Base-by-base conservation (phyloP, 2,113 vertebrate genomes). In the Phaethon lepturus region DNA sequence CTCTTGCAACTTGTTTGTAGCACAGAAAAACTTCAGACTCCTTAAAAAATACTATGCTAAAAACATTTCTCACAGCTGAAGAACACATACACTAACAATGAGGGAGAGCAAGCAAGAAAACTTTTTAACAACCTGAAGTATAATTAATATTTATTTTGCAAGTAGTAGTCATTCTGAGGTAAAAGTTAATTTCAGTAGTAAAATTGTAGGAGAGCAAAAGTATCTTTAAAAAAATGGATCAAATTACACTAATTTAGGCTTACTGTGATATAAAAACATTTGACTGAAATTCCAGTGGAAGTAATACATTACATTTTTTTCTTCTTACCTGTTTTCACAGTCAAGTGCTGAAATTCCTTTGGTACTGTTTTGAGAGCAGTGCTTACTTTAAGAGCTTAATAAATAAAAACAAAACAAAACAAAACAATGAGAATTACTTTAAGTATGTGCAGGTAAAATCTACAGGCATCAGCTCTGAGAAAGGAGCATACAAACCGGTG, bases 271-370 rank as follows among this genome's bases (percentile, higher is more conserved):
- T 1, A 74, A 53, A 89, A 82, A 62, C n/a, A 64, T 31, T 69
- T 66, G 6, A 31, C 38, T 4, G 5, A 87, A 89, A 79, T 89
- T 81, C 40, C 84, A 56, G 45, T 38, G 40, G 26, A 91, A 94
- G 62, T 56, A 77, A 75, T 12, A 73, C 6, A 5, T 56, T 17
- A 63, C 45, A 49, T 93, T 89, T 68, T 78, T 89, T 96, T 95
- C 87, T 90, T 95, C 96, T 97, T 98, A 98, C 98, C 98, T 98
- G 97, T 88, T 94, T 98, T 98, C 91, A 98, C 84, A 95, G 96
- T 95, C 86, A 95, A 83, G 42, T 97, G 86, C 83, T 98, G 97
- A 95, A 95, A 97, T 93, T 98, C 98, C 96, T 98, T 98, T 97
- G 97, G 96, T 96, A 97, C 97, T 33, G 13, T 79, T 97, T 97